phyloP scores from a whole-genome alignment of 1,140 invertebrate genomes.

The Drosophila sp. region DNA sequence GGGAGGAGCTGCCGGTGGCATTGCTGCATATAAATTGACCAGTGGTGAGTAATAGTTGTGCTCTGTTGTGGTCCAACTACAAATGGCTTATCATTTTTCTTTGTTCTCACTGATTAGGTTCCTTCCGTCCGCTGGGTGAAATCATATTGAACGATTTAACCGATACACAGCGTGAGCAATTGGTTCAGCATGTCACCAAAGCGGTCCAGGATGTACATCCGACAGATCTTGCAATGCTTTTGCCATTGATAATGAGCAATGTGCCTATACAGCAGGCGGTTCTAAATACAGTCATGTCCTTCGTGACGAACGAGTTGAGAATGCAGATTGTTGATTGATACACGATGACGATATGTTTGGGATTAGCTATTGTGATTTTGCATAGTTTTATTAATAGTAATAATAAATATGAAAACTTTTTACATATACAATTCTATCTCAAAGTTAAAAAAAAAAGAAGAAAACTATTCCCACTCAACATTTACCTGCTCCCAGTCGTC shows the following conservation, averaged over 20 bases:
- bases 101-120: constrained; percentile 42
- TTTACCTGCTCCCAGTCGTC: constrained; percentile 91
- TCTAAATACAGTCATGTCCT: constrained; percentile 66
- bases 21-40: constrained; percentile 75
- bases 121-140: constrained; percentile 71
- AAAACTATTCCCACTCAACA: constrained; percentile 90
- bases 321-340: constrained; percentile 76
- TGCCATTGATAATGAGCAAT: constrained; percentile 68
- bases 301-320: constrained; percentile 70
- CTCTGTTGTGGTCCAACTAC: not conserved
- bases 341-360: constrained; percentile 7
- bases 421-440: constrained; percentile 35
- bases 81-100: not conserved
- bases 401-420: constrained; percentile 44
- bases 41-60: constrained; percentile 52
- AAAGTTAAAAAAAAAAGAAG: too few species aligned
- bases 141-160: constrained; percentile 74
- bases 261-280: constrained; percentile 67
- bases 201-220: constrained; percentile 65
- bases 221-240: constrained; percentile 66
- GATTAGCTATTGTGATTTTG: constrained; percentile 24
- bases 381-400: constrained; percentile 43
- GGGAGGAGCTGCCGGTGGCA: constrained; percentile 73
- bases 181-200: constrained; percentile 67
- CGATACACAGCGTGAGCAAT: constrained; percentile 63